Base-by-base conservation (phyloP, 1,140 invertebrate genomes). In the Sweltsa coloradensis region DNA sequence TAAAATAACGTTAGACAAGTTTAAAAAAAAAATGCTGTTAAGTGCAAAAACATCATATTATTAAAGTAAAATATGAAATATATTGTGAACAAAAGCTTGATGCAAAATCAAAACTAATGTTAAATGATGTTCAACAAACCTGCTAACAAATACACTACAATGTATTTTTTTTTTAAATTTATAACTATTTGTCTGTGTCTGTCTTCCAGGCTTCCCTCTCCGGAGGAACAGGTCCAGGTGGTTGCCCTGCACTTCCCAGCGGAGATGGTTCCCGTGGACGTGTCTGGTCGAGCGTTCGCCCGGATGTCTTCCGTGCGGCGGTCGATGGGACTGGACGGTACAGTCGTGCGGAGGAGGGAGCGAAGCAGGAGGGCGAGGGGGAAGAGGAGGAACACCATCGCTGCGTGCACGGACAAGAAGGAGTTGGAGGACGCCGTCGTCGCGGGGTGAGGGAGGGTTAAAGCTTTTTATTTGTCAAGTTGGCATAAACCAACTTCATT, bases 381-480 rank as follows among this genome's bases (percentile, higher is more conserved):
- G 62, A 86, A 86, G 67, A 76, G 88, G 73, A 73, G 88, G 63
- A 91, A 90, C 63, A 91, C 88, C 54, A 86, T 91, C 60, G 86
- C 87, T 53, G 86, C n/a, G n/a, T n/a, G 87, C 55, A 88, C 83
- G 52, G 84, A 87, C 73, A 79, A 85, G 57, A 86, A 85, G 67
- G 85, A 89, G 71, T 81, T 89, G 66, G 75, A 78, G 66, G 78
- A 83, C 9, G 51, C 46, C 3, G 18, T 50, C 3, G 18, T 50
- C 23, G 41, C 13, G 6, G 51, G 47, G 47, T 49, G 13, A 46
- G 47, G 6, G n/a, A n/a, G n/a, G 29, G 11, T 11, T n/a, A 31
- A 31, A 31, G n/a, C 11, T 31, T 31, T 11, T 11, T 31, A n/a
- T 31, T 31, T n/a, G n/a, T n/a, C n/a, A n/a, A n/a, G n/a, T n/a